These are phyloP conservation scores for Columba janthina DNA, from an alignment of 2,113 vertebrate genomes.

Conservation along the genomic window DNA sequence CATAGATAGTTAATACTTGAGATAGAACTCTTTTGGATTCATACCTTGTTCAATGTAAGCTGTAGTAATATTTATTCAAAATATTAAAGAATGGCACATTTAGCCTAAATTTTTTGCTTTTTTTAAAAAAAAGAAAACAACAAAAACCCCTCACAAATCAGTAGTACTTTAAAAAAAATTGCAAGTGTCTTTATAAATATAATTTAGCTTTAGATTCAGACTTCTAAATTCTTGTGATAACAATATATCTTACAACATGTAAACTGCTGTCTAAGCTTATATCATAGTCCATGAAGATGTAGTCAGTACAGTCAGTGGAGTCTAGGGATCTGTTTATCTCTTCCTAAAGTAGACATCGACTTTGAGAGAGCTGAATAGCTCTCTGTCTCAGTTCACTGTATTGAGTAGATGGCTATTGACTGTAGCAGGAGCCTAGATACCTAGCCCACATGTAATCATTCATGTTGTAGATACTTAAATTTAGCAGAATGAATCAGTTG, in stretches of 20 bases:
- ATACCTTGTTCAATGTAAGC: neutral
- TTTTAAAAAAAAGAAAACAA: neutral
- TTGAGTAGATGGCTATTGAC: neutral
- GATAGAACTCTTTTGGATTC: neutral
- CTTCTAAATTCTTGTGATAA: neutral
- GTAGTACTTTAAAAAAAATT: neutral
- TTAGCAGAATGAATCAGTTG: neutral
- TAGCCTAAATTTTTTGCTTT: neutral
- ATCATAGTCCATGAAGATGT: neutral
- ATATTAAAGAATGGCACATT: neutral
- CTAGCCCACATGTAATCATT: neutral
- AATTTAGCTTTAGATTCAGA: neutral
- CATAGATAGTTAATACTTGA: neutral
- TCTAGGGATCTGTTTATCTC: neutral
- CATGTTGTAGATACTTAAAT: neutral
- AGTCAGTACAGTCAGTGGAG: neutral
- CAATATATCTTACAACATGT: neutral
- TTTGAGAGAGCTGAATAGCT: neutral
- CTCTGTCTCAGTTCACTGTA: neutral
- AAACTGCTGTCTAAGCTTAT: neutral
- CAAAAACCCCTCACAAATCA: fast-evolving
- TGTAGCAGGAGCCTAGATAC: neutral
- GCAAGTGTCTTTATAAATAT: neutral
- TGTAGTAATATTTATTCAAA: neutral
- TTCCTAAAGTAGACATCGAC: neutral